Base-by-base conservation (phyloP, 2,888 invertebrate species). In the Anorthoa munda region DNA sequence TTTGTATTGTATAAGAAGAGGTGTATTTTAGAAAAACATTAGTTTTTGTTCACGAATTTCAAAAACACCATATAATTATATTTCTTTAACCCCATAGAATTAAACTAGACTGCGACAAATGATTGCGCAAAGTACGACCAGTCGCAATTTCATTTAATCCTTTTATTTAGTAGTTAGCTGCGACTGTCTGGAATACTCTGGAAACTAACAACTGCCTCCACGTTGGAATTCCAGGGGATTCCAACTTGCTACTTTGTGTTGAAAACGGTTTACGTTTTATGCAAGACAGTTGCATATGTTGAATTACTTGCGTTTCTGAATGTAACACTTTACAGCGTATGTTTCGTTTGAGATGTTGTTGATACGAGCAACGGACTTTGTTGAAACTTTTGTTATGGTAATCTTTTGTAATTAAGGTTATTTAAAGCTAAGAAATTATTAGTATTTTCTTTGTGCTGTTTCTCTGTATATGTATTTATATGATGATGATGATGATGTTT, bases 131-230 rank as follows among this genome's bases (percentile, higher is more conserved):
- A 63, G 65, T 69, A 72, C 46, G 39, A 71, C 59, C 26, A 72
- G 69, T 72, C 26, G 76, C 77, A 79, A 76, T 79, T 78, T 77
- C 66, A 85, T 84, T 83, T 82, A 87, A 86, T 87, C 79, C 78
- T 83, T 85, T 88, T 86, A 87, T 89, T 84, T 81, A 77, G 77
- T 83, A 86, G 84, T 89, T 86, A 85, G 79, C 56, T 68, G 66
- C 68, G 71, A 59, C 63, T 48, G 59, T 67, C 50, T 73, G 77
- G 58, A 82, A 82, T 79, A 68, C 68, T 72, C 78, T 81, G 85
- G 69, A 77, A 83, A 79, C 79, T 77, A 51, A 64, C 60, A 76
- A 77, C 81, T 72, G 67, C 58, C 70, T 66, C 69, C 31, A 67
- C 55, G 83, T 69, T 61, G 65, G 73, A 71, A 86, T 83, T 78